Evolutionary conservation across 2,888 invertebrate species (phyloP).

Genomic region (Diarsia brunnea): DNA sequence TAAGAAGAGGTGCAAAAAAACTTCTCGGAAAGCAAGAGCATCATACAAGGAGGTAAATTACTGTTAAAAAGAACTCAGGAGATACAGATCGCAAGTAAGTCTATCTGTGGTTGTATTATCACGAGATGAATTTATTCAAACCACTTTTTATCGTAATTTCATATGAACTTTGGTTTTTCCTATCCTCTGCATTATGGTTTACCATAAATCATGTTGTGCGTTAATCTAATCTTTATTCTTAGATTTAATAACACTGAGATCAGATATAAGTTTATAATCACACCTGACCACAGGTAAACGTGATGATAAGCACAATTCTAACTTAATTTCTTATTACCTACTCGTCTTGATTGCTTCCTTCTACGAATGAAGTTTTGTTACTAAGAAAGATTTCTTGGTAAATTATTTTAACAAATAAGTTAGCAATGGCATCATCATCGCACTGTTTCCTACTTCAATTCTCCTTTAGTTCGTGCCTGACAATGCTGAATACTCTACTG

Average conservation of each 20-base stretch:
- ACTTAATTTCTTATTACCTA: slow-evolving; percentile 18
- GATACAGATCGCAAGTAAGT: slow-evolving; percentile 1
- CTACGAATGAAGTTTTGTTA: slow-evolving; percentile 32
- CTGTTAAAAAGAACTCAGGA: not conserved
- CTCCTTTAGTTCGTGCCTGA: too few species aligned
- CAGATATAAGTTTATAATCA: slow-evolving; percentile 29
- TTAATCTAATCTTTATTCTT: slow-evolving; percentile 32
- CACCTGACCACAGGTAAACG: slow-evolving; percentile 50
- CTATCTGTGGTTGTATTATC: not conserved
- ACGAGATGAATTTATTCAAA: not conserved
- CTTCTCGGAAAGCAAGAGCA: not conserved
- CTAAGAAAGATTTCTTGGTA: not conserved
- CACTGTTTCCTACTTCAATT: too few species aligned
- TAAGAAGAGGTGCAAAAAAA: not conserved
- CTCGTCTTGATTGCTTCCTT: slow-evolving; percentile 39
- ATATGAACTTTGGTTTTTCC: not conserved
- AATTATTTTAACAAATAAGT: too few species aligned
- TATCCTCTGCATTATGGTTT: not conserved
- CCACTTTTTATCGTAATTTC: not conserved
- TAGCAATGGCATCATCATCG: too few species aligned
- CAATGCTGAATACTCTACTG: too few species aligned
- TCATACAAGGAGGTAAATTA: not conserved
- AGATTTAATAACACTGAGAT: slow-evolving; percentile 33
- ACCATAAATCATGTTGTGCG: not conserved
- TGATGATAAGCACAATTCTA: slow-evolving; percentile 35